Conservation (phyloP, 2,797 vertebrate genomes). For the Pantherophis vulpinus region DNA sequence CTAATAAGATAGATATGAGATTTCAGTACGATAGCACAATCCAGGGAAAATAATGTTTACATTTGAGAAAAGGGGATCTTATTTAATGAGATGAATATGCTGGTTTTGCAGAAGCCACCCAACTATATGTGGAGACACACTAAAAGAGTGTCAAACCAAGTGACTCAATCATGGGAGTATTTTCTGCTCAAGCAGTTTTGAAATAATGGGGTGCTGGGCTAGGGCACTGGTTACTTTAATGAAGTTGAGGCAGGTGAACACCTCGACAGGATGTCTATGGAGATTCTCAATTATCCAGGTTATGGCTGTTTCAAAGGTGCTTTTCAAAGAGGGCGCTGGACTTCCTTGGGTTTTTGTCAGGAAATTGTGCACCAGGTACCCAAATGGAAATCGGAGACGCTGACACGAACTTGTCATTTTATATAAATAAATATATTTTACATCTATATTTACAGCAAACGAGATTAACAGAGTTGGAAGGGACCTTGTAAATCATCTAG, state of each 20-base stretch:
- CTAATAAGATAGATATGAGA: background rate
- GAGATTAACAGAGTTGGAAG: too few relatives aligned
- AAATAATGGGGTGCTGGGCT: background rate
- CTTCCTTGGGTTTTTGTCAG: background rate
- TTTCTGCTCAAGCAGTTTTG: background rate
- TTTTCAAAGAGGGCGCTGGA: background rate
- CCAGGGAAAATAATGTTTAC: background rate
- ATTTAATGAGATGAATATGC: background rate
- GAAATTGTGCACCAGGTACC: background rate
- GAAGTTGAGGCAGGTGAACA: background rate
- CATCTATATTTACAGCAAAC: background rate
- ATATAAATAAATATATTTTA: background rate
- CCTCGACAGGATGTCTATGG: background rate
- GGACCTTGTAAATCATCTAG: too few relatives aligned
- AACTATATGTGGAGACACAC: background rate
- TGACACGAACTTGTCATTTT: background rate
- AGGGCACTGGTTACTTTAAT: background rate
- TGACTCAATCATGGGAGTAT: background rate
- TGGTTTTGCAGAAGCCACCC: background rate
- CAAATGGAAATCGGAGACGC: background rate
- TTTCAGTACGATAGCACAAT: background rate
- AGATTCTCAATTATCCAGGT: background rate
- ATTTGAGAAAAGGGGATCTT: background rate
- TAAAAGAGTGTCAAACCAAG: background rate
- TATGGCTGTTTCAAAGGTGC: background rate